Conservation (phyloP, 1,140 invertebrate genomes). For the Drosophila truncata region DNA sequence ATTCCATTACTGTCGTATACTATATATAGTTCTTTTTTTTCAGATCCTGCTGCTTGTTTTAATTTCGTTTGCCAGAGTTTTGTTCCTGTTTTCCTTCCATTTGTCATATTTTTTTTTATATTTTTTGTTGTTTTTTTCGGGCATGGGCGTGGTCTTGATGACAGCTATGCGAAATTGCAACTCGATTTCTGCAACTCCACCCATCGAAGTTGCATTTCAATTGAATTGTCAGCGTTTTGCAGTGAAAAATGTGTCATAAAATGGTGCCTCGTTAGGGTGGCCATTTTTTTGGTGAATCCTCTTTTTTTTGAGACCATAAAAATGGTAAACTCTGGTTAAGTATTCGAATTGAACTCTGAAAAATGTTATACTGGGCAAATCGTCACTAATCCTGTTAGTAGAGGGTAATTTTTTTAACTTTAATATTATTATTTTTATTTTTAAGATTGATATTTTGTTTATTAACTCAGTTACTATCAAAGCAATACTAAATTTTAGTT, state of each 20-base stretch:
- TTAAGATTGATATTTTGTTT: too few relatives aligned
- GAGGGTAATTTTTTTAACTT: too few relatives aligned
- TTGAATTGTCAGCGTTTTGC: conserved; percentile 78
- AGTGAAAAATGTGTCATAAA: conserved; percentile 54
- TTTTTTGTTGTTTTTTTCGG: conserved; percentile 14
- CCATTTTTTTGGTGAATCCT: not conserved
- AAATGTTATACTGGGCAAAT: not conserved
- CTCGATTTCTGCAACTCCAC: conserved; percentile 17
- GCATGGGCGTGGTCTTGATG: conserved; percentile 36
- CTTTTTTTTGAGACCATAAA: not conserved
- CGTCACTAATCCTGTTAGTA: not conserved
- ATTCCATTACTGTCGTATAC: conserved; percentile 12
- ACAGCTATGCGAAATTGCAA: conserved; percentile 60
- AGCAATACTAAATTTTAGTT: not conserved
- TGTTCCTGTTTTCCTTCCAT: conserved; percentile 23
- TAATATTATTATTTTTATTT: not conserved
- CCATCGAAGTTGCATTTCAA: conserved; percentile 56
- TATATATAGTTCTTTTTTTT: not conserved
- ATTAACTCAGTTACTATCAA: not conserved
- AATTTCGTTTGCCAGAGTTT: conserved; percentile 64
- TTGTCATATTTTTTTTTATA: conserved; percentile 3
- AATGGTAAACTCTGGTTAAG: not conserved
- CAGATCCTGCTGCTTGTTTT: conserved; percentile 57
- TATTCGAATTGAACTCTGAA: not conserved
- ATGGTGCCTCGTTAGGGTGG: conserved; percentile 29